Base-by-base conservation (phyloP, 2,888 invertebrate genomes). In the Drosophila prolongata region DNA sequence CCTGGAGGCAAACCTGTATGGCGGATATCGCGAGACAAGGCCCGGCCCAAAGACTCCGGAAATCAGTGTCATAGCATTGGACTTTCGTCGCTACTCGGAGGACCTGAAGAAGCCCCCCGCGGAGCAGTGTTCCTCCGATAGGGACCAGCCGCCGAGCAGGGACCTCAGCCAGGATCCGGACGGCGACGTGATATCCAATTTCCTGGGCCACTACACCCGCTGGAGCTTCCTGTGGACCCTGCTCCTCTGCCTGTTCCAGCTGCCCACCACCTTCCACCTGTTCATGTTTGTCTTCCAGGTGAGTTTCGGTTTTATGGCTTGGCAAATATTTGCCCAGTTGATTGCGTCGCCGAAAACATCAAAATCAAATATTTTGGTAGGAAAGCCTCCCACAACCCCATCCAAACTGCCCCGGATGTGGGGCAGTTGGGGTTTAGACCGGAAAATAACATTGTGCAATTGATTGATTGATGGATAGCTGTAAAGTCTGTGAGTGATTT, bases 201-300 rank as follows among this genome's bases (percentile, higher is more conserved):
- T 93, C 6, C 93, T 95, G 68, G 95, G 95, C 2, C 94, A 94
- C 70, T 94, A 93, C 89, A 94, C 94, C 46, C 90, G 92, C 75
- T 95, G 95, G 95, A 95, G 95, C 86, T 92, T 94, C 55, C 79
- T 93, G 54, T 93, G 94, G 87, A 94, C 94, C 11, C 93, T 94
- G 75, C 80, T 94, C 11, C 90, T 95, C 50, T 93, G 94, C 14
- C 86, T 95, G 6, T 93, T 94, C 90, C 94, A 94, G 90, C 91
- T 95, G 62, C 94, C 94, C 6, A 94, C 94, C 76, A 95, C 95
- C 42, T 94, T 94, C 92, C 95, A 95, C 90, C 94, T 95, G 78
- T 94, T 94, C 89, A 93, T 93, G 30, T 93, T 94, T 62, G 94
- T 94, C 4, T 95, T 95, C 86, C 92, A 92, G 90, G 92, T 92